phyloP scores from a whole-genome alignment of 2,888 invertebrate species.

The Diloba caeruleocephala region DNA sequence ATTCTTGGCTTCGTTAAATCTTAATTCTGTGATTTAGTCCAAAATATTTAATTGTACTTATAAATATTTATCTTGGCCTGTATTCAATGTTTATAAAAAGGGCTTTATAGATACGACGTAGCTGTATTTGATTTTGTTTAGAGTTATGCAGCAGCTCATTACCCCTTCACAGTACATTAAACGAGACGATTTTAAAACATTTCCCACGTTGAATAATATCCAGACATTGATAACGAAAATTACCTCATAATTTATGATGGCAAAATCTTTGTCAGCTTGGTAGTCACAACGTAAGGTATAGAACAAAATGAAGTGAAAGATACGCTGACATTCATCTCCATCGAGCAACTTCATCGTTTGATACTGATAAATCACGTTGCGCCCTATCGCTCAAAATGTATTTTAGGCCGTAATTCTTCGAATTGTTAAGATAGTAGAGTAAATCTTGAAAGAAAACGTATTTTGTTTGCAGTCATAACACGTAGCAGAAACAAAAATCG shows the following conservation, averaged over 20 bases:
- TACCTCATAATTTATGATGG: slow-evolving; percentile 65
- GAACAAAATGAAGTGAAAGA: slow-evolving; percentile 68
- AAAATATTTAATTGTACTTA: neutral
- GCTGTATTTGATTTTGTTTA: too few relatives aligned
- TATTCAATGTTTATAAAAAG: slow-evolving; percentile 15
- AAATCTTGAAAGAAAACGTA: slow-evolving; percentile 22
- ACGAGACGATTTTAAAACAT: slow-evolving; percentile 57
- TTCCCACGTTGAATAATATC: slow-evolving; percentile 59
- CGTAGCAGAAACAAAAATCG: slow-evolving; percentile 53
- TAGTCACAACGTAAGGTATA: slow-evolving; percentile 44
- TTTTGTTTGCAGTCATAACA: slow-evolving; percentile 34
- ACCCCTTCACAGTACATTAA: slow-evolving; percentile 47
- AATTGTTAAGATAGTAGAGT: slow-evolving; percentile 41
- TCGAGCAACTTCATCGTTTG: slow-evolving; percentile 68
- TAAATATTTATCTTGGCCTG: slow-evolving; percentile 12
- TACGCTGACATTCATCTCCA: slow-evolving; percentile 73
- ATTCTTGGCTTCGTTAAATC: slow-evolving; percentile 39
- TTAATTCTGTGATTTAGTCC: slow-evolving; percentile 26
- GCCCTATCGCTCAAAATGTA: slow-evolving; percentile 50
- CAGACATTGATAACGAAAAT: slow-evolving; percentile 62
- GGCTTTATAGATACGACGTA: neutral
- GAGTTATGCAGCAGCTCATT: slow-evolving; percentile 27
- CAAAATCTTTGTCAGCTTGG: slow-evolving; percentile 51
- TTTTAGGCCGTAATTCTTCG: slow-evolving; percentile 56
- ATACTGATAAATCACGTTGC: slow-evolving; percentile 71